Evolutionary conservation across 2,113 vertebrate genomes (phyloP), one percentile per base, ranked within the genome.

Genomic region (Apeltes quadracus): DNA sequence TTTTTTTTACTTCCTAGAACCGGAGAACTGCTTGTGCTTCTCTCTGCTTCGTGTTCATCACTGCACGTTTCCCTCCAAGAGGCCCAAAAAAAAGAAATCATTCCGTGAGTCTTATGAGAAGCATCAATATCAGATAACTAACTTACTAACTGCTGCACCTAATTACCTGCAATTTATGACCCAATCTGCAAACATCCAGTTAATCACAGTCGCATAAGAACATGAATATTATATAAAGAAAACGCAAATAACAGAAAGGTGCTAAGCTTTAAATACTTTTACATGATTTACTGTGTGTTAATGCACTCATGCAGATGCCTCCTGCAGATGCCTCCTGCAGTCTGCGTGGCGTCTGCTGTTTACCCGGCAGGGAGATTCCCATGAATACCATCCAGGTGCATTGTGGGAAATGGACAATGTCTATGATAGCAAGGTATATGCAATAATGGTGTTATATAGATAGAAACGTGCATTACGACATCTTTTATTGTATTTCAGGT

Each of bases 71-170:
- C 23, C 20, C 34, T 69, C 50, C 8, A 63, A 34, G 58, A 57
- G 1, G 39, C 41, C 1, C 0, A 25, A 18, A 44, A 54, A 29
- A 59, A 72, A 71, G 10, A 54, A 59, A 56, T 25, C 27, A 59
- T 61, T 25, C 22, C 32, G 34, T 5, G 3, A 29, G 44, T 50
- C 48, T 23, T 77, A 59, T 74, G 57, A 72, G 77, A 38, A 64
- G 44, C 71, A n/a, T 84, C 75, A 44, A 76, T 73, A 79, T 65
- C 36, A 79, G 53, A 23, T 16, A 27, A 46, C 29, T 16, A 66
- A 39, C 34, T 2, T 5, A n/a, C 32, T 36, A 5, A 56, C 54
- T 34, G 20, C 7, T 16, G 25, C 8, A 23, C 22, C 76, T 65
- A 18, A 76, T 79, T 74, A 66, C n/a, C 69, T 20, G 44, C 10